Base-by-base conservation (phyloP, 2,797 vertebrate genomes). In the Gephyroberyx darwinii region DNA sequence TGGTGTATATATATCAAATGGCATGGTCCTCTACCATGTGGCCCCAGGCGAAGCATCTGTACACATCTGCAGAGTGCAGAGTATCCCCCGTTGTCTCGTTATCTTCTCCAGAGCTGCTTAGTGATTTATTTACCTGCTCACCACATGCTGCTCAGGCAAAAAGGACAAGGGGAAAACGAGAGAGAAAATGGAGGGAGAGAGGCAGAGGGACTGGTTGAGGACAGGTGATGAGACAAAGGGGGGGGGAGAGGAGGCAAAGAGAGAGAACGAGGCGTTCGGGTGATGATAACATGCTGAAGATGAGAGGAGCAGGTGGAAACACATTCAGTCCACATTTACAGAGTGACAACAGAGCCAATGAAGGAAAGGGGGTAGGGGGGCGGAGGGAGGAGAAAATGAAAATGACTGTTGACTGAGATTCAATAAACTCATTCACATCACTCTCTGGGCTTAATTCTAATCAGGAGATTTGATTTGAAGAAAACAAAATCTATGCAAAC, bases 51-150 rank as follows among this genome's bases (percentile, higher is more conserved):
- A 69, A 86, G 85, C 92, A 93, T 91, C 90, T 91, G 90, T 83
- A 85, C 87, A 88, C 92, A 91, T 90, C 89, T 91, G 89, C 86
- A 85, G 81, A 71, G 77, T 39, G 74, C 63, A 26, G 61, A 80
- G 75, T 88, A 91, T 91, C 90, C 92, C 92, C 92, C 39, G 64
- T 83, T 86, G 92, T 84, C 92, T 93, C 86, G 85, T 94, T 94
- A 93, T 93, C 92, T 91, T 62, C 77, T 86, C 80, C 83, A 84
- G 86, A 88, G 90, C 91, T 89, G 88, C 90, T 92, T 85, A 65
- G 90, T 93, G 92, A 94, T 94, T 94, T 93, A 94, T 93, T 93
- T 91, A 92, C 91, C 90, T 91, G 88, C 89, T 85, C 82, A 48
- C 86, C 71, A 69, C 83, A 82, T 73, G 81, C 71, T 73, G 77